These are phyloP conservation scores for Drosophila planitibia DNA, from an alignment of 2,888 invertebrate genomes.

Conservation along the genomic window DNA sequence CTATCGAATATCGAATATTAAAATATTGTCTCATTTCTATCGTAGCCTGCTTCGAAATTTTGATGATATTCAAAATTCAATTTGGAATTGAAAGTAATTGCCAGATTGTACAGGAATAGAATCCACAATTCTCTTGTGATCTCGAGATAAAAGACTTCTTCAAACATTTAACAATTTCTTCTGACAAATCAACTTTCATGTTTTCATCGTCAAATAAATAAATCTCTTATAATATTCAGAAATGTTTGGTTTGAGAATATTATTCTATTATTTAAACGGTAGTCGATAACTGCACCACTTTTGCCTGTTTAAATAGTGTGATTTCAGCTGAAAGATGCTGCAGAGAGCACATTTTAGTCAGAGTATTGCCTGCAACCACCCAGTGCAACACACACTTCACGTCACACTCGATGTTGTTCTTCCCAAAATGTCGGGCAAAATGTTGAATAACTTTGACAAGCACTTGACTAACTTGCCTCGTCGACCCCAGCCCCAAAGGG, in stretches of 20 bases:
- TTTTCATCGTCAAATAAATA: background rate
- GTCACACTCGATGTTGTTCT: background rate
- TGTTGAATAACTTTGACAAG: slow-evolving; percentile 15
- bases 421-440: slow-evolving; percentile 2
- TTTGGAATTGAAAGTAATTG: background rate
- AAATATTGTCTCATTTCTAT: background rate
- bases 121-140: background rate
- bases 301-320: background rate
- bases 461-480: slow-evolving; percentile 11
- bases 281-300: background rate
- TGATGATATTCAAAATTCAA: too few species aligned
- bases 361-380: background rate
- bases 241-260: background rate
- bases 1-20: background rate
- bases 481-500: background rate
- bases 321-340: background rate
- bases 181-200: background rate
- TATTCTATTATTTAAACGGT: background rate
- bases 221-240: background rate
- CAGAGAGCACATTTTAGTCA: background rate
- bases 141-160: background rate
- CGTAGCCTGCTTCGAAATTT: background rate
- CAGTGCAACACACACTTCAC: background rate
- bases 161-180: background rate
- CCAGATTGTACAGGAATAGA: background rate